These are phyloP conservation scores for Leptinotarsa peninsularis DNA, from an alignment of 2,888 invertebrate genomes.

Conservation along the genomic window DNA sequence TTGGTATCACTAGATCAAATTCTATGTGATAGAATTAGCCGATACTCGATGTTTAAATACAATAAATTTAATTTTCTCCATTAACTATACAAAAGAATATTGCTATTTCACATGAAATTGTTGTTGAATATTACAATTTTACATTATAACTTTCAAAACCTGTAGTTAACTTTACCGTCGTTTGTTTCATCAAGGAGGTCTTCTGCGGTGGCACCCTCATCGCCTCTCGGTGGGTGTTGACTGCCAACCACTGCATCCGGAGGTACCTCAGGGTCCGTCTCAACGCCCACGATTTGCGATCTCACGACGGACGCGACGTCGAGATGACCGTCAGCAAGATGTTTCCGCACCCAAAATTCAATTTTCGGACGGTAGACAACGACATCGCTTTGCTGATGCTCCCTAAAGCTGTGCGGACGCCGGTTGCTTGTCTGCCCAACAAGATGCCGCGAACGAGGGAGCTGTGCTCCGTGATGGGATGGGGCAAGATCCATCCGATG, in stretches of 20 bases:
- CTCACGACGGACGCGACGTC: constrained; percentile 80
- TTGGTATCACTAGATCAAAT: too few species aligned
- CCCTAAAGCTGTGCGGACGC: constrained; percentile 63
- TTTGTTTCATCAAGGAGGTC: constrained; percentile 74
- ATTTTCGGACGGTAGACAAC: constrained; percentile 90
- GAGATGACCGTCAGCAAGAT: constrained; percentile 81
- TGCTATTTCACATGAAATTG: too few species aligned
- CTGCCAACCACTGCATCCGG: constrained; percentile 88
- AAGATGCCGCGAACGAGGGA: constrained; percentile 74
- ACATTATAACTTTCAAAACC: too few species aligned
- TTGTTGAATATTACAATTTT: too few species aligned
- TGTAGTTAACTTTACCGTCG: not conserved
- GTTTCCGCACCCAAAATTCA: constrained; percentile 86
- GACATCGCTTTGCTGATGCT: constrained; percentile 88
- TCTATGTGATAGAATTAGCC: too few species aligned
- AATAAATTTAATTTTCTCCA: too few species aligned
- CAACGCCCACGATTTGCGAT: constrained; percentile 85
- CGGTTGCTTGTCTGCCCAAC: constrained; percentile 81
- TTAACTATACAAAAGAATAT: too few species aligned
- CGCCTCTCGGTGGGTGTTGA: constrained; percentile 85
- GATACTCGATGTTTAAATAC: too few species aligned
- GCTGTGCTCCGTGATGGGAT: constrained; percentile 89
- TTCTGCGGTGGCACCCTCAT: constrained; percentile 91
- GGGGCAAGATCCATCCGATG: constrained; percentile 86
- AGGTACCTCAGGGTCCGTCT: constrained; percentile 82